Base-by-base conservation (phyloP, 1,140 invertebrate genomes). In the Musca vetustissima region DNA sequence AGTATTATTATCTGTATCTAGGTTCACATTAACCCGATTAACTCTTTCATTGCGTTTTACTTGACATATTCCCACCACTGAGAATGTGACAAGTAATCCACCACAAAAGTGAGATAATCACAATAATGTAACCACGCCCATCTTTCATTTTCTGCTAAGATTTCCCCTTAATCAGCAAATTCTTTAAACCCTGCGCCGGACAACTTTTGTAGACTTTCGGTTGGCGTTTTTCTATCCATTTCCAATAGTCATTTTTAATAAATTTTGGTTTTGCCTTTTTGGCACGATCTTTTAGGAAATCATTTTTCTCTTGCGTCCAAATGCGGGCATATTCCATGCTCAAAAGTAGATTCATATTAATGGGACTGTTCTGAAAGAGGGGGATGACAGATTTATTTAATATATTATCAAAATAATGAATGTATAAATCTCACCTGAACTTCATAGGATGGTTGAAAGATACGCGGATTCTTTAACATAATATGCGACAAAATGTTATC, bases 201-300 rank as follows among this genome's bases (percentile, higher is more conserved):
- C 55, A 59, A 17, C 25, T 59, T 28, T 28, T 19, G 17, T 59
- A 32, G 24, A 17, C 25, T n/a, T 19, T 69, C 55, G 59, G 28
- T 50, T 68, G 15, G n/a, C 70, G 78, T 48, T 75, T 47, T 7
- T 72, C 72, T 0, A 80, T 66, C 78, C 78, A 80, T 71, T 71
- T 73, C 4, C 73, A 71, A 14, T 74, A 79, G 32, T 80, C 78
- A 24, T 80, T 80, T 50, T 73, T 69, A 2, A 80, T 75, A 4
- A 49, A 50, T 67, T 77, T 74, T 0, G 67, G 48, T 24, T 67
- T 79, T 21, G 32, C 59, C 0, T 43, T 69, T 11, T 25, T 36
- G 9, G 68, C 32, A 13, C 47, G 69, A 11, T 69, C 21, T 22
- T 48, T 19, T 1, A 73, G 21, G 50, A 70, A 79, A 1, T 55